phyloP scores from a whole-genome alignment of 2,888 invertebrate species.

The Ectemnius lituratus region DNA sequence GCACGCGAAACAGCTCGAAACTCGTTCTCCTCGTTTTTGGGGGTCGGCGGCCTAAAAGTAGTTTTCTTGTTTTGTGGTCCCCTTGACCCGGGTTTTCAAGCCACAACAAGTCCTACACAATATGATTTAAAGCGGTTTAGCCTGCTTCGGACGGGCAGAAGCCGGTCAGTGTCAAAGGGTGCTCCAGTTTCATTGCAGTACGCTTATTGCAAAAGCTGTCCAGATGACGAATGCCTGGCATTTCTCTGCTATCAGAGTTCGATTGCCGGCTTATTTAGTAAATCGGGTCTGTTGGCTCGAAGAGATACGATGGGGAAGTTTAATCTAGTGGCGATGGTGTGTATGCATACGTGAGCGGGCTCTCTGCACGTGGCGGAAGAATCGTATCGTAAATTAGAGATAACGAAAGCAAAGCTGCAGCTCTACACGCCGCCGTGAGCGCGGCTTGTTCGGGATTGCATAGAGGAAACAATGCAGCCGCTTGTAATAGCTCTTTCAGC shows the following conservation, averaged over 20 bases:
- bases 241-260: too few relatives aligned
- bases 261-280: too few relatives aligned
- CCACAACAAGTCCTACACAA: not conserved
- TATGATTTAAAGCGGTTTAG: constrained; percentile 27
- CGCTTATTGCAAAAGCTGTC: too few relatives aligned
- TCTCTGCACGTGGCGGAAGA: constrained; percentile 38
- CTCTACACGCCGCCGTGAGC: constrained; percentile 4
- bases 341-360: not conserved
- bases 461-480: not conserved
- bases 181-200: too few relatives aligned
- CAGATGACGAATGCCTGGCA: too few relatives aligned
- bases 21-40: too few relatives aligned
- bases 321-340: too few relatives aligned
- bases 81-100: constrained; percentile 22
- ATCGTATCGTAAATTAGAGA: constrained; percentile 52
- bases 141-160: not conserved
- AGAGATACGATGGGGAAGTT: too few relatives aligned
- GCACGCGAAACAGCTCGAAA: too few relatives aligned
- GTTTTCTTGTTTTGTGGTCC: constrained; percentile 10
- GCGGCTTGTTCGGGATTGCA: constrained; percentile 19
- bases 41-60: constrained; percentile 3
- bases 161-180: too few relatives aligned
- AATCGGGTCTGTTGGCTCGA: too few relatives aligned
- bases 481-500: too few relatives aligned
- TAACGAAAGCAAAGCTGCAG: constrained; percentile 42